Evolutionary conservation across 2,888 invertebrate species (phyloP).

Genomic region (Hypolimnas misippus): DNA sequence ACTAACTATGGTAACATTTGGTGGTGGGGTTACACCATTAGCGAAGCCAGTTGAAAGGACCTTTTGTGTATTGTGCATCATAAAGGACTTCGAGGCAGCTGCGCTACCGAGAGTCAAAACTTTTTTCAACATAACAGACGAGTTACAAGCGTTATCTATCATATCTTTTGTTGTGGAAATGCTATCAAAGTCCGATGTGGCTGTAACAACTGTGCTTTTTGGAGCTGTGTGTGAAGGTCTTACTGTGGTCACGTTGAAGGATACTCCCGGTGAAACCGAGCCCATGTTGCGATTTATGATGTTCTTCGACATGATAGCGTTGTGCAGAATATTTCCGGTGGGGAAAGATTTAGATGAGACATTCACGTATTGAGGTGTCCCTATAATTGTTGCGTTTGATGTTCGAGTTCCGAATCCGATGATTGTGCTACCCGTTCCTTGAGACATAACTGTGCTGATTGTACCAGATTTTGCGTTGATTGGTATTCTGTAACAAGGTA

Average conservation of each 20-base stretch:
- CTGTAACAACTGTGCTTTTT: constrained; percentile 64
- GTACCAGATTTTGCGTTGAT: constrained; percentile 74
- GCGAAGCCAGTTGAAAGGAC: constrained; percentile 77
- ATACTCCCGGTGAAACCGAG: constrained; percentile 62
- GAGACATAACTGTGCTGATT: constrained; percentile 79
- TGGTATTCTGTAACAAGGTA: constrained; percentile 69
- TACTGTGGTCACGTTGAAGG: constrained; percentile 70
- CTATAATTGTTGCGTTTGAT: constrained; percentile 68
- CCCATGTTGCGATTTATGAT: constrained; percentile 66
- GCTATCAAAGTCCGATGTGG: constrained; percentile 67
- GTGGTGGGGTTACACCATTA: constrained; percentile 72
- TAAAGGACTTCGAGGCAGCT: constrained; percentile 74
- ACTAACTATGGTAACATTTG: constrained; percentile 79
- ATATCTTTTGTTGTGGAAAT: constrained; percentile 80
- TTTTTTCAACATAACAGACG: constrained; percentile 81
- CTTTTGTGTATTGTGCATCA: constrained; percentile 82
- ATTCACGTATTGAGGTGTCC: constrained; percentile 77
- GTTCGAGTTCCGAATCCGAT: constrained; percentile 77
- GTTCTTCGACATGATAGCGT: constrained; percentile 79
- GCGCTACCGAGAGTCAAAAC: constrained; percentile 78
- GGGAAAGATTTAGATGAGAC: constrained; percentile 78
- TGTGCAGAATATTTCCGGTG: constrained; percentile 79
- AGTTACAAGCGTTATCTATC: constrained; percentile 80
- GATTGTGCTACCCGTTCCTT: constrained; percentile 76
- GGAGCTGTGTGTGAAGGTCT: constrained; percentile 69